These are phyloP conservation scores for Trematomus bernacchii DNA, from an alignment of 2,797 vertebrate genomes.

Conservation along the genomic window DNA sequence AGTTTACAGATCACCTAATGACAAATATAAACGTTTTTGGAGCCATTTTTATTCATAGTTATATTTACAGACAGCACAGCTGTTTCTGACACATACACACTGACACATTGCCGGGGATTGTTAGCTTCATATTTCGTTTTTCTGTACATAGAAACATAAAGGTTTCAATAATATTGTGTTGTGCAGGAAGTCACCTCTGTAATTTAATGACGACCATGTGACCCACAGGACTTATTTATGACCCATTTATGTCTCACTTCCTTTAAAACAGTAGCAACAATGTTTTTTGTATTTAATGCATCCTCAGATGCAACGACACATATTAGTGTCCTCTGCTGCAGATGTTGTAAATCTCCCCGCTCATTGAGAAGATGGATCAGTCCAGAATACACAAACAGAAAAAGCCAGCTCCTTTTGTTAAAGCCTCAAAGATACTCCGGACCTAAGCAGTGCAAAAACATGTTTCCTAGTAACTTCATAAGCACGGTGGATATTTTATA, in stretches of 20 bases:
- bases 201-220: not conserved
- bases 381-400: conserved; percentile 28
- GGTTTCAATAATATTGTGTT: conserved; percentile 42
- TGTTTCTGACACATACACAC: conserved; percentile 69
- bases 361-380: conserved; percentile 6
- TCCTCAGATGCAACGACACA: not conserved
- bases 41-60: conserved; percentile 72
- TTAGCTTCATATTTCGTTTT: conserved; percentile 57
- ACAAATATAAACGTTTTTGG: conserved; percentile 23
- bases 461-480: conserved; percentile 40
- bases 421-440: not conserved
- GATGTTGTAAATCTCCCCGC: not conserved
- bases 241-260: conserved; percentile 12
- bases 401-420: conserved; percentile 8
- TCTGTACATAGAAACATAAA: conserved; percentile 45
- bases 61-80: conserved; percentile 82
- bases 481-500: conserved; percentile 25
- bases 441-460: conserved; percentile 53
- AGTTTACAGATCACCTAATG: conserved; percentile 14
- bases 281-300: conserved; percentile 11
- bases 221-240: not conserved
- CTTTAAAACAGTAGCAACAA: conserved; percentile 14
- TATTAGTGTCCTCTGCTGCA: conserved; percentile 38
- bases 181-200: conserved; percentile 30
- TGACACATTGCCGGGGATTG: conserved; percentile 36